Base-by-base conservation (phyloP, 2,797 vertebrate species). In the Lepilemur septentrionalis region DNA sequence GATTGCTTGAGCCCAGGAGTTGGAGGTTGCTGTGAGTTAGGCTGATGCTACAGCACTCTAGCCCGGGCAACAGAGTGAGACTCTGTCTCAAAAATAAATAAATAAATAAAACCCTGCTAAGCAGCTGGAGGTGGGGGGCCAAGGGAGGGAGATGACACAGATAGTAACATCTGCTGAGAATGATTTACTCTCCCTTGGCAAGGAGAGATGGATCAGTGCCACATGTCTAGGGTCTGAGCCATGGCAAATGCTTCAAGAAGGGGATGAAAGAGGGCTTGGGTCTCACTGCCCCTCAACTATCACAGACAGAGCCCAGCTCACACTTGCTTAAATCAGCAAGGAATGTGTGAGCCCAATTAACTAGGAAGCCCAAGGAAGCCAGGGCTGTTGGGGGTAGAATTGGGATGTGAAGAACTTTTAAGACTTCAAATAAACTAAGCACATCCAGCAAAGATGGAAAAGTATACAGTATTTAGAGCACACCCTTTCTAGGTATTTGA, bases 61-160 rank as follows among this genome's bases (percentile, higher is more conserved):
- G 38, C 38, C 38, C 38, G 38, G 38, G 38, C 38, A 38, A 38
- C 38, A 38, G 38, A 38, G 38, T 38, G 38, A 38, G 38, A 38
- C 38, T 38, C 38, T 38, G 38, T 38, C 38, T 38, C 38, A 38
- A 38, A 38, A 38, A 38, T 38, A 38, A 38, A 38, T 38, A 38
- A 38, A 38, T 38, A 38, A 38, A 38, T 38, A 38, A 2, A 38
- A 38, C 38, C 38, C 30, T 3, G 99, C 99, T 48, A 99, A 96
- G 1, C 99, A 99, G 92, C 99, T 99, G 48, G 99, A 98, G 28
- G 99, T 97, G 48, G 99, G 98, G 11, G 98, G 98, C 98, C 99
- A 98, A 23, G 99, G 98, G 46, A 99, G 98, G 0, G 99, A 98
- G 50, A 99, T 98, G 95, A 99, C 99, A 97, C 18, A 7, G 38